Evolutionary conservation across 2,797 vertebrate genomes (phyloP).

Genomic region (Bothrops alternatus): DNA sequence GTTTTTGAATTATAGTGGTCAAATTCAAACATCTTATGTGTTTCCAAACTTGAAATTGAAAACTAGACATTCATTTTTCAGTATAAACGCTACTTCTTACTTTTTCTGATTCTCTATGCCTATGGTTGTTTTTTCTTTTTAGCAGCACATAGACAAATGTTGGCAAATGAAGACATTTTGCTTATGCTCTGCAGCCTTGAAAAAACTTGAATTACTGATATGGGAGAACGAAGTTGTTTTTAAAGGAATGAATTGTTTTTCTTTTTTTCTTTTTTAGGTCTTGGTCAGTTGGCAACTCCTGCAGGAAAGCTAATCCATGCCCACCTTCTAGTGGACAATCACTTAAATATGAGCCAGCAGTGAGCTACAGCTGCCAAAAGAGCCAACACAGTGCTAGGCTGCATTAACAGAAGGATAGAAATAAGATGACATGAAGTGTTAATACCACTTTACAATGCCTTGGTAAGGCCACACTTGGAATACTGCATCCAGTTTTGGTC

Average conservation of each 20-base stretch:
- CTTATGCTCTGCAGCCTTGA: neutral
- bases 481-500: too few relatives aligned
- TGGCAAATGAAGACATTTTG: neutral
- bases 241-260: neutral
- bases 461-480: too few relatives aligned
- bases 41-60: neutral
- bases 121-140: neutral
- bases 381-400: too few relatives aligned
- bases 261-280: neutral
- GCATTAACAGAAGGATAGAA: too few relatives aligned
- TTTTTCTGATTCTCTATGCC: neutral
- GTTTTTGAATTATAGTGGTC: neutral
- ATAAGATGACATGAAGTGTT: too few relatives aligned
- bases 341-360: too few relatives aligned
- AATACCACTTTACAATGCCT: too few relatives aligned
- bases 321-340: slow-evolving; percentile 5
- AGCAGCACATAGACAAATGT: neutral
- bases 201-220: neutral
- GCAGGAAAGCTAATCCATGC: slow-evolving; percentile 4
- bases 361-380: too few relatives aligned
- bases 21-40: neutral
- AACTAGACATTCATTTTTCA: neutral
- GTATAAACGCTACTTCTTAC: neutral
- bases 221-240: neutral
- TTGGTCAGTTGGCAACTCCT: neutral